Conservation (phyloP, 1,140 invertebrate species). For the Linepithema humile region DNA sequence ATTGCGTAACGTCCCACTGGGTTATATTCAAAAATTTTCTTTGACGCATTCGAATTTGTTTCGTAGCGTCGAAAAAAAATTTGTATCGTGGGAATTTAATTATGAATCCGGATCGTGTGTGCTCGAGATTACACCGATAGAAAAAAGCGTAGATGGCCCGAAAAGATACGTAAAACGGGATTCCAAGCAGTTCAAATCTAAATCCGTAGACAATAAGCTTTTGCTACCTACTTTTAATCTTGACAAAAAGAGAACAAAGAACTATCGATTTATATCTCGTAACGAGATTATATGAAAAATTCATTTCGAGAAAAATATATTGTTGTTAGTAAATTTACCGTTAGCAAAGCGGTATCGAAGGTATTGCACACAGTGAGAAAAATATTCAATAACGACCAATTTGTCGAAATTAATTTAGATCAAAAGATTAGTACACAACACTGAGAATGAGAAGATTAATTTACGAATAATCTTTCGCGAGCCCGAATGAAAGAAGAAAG, state of each 20-base stretch:
- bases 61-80: neutral
- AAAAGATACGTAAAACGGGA: neutral
- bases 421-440: neutral
- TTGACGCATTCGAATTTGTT: neutral
- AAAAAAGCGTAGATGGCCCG: neutral
- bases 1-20: conserved; percentile 1
- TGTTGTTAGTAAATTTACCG: too few species aligned
- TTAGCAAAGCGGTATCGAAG: too few species aligned
- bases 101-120: neutral
- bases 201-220: neutral
- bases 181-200: neutral
- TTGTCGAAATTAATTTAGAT: neutral
- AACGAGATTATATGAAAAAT: neutral
- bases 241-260: neutral
- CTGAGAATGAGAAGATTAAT: neutral
- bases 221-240: neutral
- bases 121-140: neutral
- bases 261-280: neutral
- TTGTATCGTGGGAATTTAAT: conserved; percentile 23
- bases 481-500: neutral
- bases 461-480: neutral
- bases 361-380: too few species aligned
- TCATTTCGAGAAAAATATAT: neutral
- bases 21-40: neutral
- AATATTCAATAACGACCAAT: neutral